Percentiles rank a stretch among this genome's conserved stretches.
phyloP scores from a whole-genome alignment of 2,113 vertebrate species.

The Epinephelus moara region DNA sequence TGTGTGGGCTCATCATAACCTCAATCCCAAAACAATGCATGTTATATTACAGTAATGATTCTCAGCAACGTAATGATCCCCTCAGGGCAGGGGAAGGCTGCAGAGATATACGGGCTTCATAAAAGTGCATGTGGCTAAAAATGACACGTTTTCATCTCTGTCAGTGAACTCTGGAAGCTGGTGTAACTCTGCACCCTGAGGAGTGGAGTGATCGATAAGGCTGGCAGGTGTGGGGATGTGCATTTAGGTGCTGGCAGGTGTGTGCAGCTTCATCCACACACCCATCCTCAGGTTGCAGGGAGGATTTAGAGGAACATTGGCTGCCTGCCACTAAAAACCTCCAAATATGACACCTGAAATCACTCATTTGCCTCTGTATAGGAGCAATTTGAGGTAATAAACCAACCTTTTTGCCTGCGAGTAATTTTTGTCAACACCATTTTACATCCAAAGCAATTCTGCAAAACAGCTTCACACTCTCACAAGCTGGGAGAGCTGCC shows the following conservation, averaged over 20 bases:
- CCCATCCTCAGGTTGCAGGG: background rate
- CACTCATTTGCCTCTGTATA: conserved; percentile 9
- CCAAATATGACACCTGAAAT: conserved; percentile 22
- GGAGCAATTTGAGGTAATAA: conserved; percentile 34
- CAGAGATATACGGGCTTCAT: conserved; percentile 45
- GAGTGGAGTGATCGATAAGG: background rate
- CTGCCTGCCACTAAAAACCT: conserved; percentile 23
- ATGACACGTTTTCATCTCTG: conserved; percentile 27
- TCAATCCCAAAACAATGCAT: conserved; percentile 26
- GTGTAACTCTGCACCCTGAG: conserved; percentile 14
- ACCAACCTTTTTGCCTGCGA: conserved; percentile 19
- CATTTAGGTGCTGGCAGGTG: conserved; percentile 5
- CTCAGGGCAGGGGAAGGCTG: conserved; percentile 8
- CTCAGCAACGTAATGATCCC: conserved; percentile 32
- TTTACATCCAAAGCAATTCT: conserved; percentile 26
- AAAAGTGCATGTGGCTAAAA: conserved; percentile 25
- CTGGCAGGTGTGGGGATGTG: background rate
- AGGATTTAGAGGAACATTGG: conserved; percentile 12
- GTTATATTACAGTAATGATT: conserved; percentile 49
- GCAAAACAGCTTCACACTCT: conserved; percentile 21
- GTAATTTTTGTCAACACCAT: conserved; percentile 34
- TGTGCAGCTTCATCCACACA: conserved; percentile 4
- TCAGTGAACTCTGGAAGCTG: background rate
- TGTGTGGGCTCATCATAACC: conserved; percentile 22
- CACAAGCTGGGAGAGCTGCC: background rate